Evolutionary conservation across 2,888 invertebrate species (phyloP).

Genomic region (Dryobota labecula): DNA sequence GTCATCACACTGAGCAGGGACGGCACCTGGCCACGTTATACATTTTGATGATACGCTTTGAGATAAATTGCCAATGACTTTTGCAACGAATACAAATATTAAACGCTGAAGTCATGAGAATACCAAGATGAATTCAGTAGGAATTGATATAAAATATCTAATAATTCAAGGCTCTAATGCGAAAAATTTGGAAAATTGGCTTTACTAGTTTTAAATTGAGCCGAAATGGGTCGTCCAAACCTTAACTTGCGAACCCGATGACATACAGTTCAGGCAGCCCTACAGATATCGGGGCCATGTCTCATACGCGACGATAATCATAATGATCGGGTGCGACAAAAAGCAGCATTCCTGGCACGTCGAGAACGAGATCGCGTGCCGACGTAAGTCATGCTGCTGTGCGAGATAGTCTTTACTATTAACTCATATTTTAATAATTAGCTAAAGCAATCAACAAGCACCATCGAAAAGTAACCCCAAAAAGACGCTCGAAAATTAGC

Average conservation of each 20-base stretch:
- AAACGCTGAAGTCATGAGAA: not conserved
- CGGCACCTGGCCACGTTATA: slow-evolving; percentile 31
- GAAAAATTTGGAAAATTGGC: not conserved
- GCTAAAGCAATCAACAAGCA: slow-evolving; percentile 5
- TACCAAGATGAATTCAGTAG: not conserved
- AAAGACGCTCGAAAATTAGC: not conserved
- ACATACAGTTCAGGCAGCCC: slow-evolving; percentile 42
- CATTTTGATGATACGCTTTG: slow-evolving; percentile 9
- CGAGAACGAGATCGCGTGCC: slow-evolving; percentile 80
- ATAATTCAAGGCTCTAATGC: not conserved
- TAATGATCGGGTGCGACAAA: slow-evolving; percentile 76
- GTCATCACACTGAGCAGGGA: slow-evolving; percentile 40
- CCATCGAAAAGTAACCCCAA: slow-evolving; percentile 3
- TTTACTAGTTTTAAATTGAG: not conserved
- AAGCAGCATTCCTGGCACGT: slow-evolving; percentile 80
- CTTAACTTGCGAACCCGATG: not conserved
- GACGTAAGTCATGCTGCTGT: slow-evolving; percentile 58
- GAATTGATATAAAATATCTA: not conserved
- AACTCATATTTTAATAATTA: slow-evolving; percentile 53
- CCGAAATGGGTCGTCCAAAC: not conserved
- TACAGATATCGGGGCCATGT: slow-evolving; percentile 70
- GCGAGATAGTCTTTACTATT: slow-evolving; percentile 52
- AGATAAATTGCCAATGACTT: not conserved
- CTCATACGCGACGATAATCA: slow-evolving; percentile 73
- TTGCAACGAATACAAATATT: not conserved